Percentiles rank a stretch among this genome's conserved stretches.
phyloP scores from a whole-genome alignment of 1,140 invertebrate genomes.

The Lepidurus apus region DNA sequence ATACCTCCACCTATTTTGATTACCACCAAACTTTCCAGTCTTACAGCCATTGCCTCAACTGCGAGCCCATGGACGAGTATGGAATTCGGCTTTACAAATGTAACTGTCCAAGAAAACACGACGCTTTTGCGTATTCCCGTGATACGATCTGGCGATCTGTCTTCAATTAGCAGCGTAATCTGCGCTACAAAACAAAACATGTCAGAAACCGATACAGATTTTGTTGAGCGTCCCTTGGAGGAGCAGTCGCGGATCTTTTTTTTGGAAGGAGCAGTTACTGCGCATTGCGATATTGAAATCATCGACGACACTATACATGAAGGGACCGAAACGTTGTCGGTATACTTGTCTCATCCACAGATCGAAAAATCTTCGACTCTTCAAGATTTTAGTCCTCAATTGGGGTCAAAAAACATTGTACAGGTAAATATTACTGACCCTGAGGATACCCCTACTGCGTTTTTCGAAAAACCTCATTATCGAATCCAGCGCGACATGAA shows the following conservation, averaged over 20 bases:
- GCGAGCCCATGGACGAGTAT: constrained; percentile 32
- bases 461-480: constrained; percentile 37
- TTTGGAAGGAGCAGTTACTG: constrained; percentile 42
- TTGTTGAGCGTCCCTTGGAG: constrained; percentile 40
- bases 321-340: constrained; percentile 45
- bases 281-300: constrained; percentile 42
- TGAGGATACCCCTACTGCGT: constrained; percentile 37
- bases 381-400: constrained; percentile 39
- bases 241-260: constrained; percentile 46
- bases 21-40: neutral
- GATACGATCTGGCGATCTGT: constrained; percentile 42
- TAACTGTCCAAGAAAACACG: constrained; percentile 43
- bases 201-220: constrained; percentile 42
- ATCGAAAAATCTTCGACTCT: constrained; percentile 32
- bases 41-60: constrained; percentile 1
- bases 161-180: constrained; percentile 39
- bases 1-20: neutral
- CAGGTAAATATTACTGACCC: constrained; percentile 44
- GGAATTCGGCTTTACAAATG: constrained; percentile 38
- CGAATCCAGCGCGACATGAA: neutral
- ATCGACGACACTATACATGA: constrained; percentile 48
- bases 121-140: constrained; percentile 43
- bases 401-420: constrained; percentile 43
- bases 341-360: constrained; percentile 43
- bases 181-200: constrained; percentile 40